phyloP scores from a whole-genome alignment of 2,888 invertebrate species.

The Byasa hedistus region DNA sequence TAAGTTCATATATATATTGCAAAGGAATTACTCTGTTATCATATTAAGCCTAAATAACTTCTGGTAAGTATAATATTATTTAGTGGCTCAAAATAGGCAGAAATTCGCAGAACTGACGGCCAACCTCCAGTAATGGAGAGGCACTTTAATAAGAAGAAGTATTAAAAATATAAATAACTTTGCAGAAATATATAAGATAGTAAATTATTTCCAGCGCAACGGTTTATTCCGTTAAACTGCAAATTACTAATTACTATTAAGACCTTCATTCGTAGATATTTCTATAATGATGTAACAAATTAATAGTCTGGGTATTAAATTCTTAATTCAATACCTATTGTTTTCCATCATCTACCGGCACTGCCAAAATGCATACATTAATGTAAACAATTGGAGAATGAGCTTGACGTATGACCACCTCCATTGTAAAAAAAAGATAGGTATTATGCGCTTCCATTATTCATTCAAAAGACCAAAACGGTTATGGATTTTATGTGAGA shows the following conservation, averaged over 20 bases:
- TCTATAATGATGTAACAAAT: constrained; percentile 9
- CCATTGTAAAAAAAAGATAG: neutral
- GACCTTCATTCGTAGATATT: neutral
- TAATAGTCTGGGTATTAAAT: neutral
- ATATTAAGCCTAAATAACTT: too few species aligned
- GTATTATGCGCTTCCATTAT: neutral
- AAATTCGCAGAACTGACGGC: too few species aligned
- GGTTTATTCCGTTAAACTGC: neutral
- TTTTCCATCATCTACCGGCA: constrained; percentile 11
- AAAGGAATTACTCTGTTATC: too few species aligned
- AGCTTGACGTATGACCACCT: neutral
- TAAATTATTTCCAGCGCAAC: too few species aligned
- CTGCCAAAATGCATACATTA: constrained; percentile 18
- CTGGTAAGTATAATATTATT: too few species aligned
- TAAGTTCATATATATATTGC: too few species aligned
- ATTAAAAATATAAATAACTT: too few species aligned
- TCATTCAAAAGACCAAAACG: neutral
- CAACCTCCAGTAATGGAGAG: too few species aligned
- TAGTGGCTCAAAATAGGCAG: too few species aligned
- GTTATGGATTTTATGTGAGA: neutral
- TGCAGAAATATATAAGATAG: too few species aligned
- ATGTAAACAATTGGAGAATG: constrained; percentile 9
- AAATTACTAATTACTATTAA: neutral
- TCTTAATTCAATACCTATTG: constrained; percentile 16
- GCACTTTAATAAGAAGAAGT: too few species aligned